Evolutionary conservation across 2,888 invertebrate genomes (phyloP).

Genomic region (Lasioglossum leucozonium): DNA sequence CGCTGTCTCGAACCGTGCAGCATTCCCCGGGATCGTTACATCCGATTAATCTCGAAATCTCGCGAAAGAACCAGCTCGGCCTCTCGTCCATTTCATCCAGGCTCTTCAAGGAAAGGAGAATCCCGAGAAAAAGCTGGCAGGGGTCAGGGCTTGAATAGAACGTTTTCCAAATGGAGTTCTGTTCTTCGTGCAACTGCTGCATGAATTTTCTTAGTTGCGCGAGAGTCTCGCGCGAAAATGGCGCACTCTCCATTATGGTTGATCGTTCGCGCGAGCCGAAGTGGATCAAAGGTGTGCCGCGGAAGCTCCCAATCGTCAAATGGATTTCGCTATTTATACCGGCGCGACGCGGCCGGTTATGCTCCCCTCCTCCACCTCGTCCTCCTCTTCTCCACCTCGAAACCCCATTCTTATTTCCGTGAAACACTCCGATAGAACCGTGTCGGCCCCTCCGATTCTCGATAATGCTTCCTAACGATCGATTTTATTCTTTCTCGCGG

Average conservation of each 20-base stretch:
- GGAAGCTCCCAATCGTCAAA: conserved; percentile 57
- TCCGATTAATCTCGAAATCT: conserved; percentile 48
- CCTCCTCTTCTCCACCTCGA: neutral
- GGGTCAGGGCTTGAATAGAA: conserved; percentile 25
- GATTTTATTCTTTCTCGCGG: neutral
- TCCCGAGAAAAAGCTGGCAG: neutral
- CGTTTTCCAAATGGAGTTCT: conserved; percentile 30
- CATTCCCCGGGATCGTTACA: conserved; percentile 19
- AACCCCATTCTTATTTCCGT: conserved; percentile 7
- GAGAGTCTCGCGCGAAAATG: conserved; percentile 37
- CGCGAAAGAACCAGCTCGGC: neutral
- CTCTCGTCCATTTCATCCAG: neutral
- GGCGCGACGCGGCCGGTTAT: conserved; percentile 25
- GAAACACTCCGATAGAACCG: conserved; percentile 26
- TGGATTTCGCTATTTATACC: conserved; percentile 44
- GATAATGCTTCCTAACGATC: neutral
- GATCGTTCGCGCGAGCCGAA: conserved; percentile 53
- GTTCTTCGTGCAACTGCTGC: conserved; percentile 7
- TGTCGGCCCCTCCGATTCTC: neutral
- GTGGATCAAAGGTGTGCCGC: conserved; percentile 47
- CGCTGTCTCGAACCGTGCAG: neutral
- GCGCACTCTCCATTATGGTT: conserved; percentile 60
- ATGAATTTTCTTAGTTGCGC: conserved; percentile 4
- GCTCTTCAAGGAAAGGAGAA: neutral
- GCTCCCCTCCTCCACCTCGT: neutral